Conservation (phyloP, 2,797 vertebrate species). For the Rhinichthys osculus region DNA sequence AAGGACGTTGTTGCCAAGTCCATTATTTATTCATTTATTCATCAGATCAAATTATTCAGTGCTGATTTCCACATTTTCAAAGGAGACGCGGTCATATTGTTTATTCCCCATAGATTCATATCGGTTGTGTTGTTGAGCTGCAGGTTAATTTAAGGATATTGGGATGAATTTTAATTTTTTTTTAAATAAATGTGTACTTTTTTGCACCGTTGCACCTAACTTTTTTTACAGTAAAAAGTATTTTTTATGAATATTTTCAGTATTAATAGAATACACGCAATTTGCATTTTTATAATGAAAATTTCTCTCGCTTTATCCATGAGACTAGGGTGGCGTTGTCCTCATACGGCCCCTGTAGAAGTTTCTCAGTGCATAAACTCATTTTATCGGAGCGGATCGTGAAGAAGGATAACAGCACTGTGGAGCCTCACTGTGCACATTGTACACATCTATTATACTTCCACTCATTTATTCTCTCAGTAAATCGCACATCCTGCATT, state of each 20-base stretch:
- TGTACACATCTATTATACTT: not conserved
- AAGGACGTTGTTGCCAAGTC: not conserved
- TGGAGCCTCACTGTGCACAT: not conserved
- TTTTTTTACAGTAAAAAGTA: not conserved
- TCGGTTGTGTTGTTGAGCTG: not conserved
- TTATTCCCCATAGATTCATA: not conserved
- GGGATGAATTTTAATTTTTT: not conserved
- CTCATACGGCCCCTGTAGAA: not conserved
- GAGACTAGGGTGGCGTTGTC: not conserved
- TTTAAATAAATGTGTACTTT: not conserved
- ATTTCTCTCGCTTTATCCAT: not conserved
- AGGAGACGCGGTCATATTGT: not conserved
- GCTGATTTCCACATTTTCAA: conserved; percentile 13
- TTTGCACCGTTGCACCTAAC: not conserved
- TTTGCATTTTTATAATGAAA: not conserved
- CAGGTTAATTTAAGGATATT: not conserved
- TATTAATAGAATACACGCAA: not conserved
- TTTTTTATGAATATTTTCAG: not conserved
- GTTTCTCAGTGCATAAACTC: not conserved
- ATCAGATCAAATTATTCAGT: conserved; percentile 2
- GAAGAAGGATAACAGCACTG: conserved; percentile 28
- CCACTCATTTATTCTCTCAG: not conserved
- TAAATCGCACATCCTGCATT: conserved; percentile 6
- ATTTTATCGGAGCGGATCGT: not conserved
- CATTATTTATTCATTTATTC: conserved; percentile 45